Evolutionary conservation across 2,113 vertebrate species (phyloP), one percentile per base, ranked within the genome.

Genomic region (Malaclemys terrapin): DNA sequence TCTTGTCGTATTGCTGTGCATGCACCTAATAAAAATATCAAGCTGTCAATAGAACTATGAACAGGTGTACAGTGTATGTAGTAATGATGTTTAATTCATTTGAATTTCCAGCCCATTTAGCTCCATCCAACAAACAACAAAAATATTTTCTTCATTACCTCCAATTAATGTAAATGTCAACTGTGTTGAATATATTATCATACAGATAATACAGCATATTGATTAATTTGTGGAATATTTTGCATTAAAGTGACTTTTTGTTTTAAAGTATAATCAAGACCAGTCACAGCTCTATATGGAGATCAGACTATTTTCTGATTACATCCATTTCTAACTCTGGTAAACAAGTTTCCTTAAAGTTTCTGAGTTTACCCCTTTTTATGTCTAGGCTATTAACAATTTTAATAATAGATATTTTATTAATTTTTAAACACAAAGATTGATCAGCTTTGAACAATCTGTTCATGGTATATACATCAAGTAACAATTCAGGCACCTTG

Each of bases 111-210:
- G 97, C 93, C 97, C 97, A 96, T 98, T 98, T 98, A 98, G 93
- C 97, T 98, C 98, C 91, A 97, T 95, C 97, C 96, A 97, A 96
- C 81, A 56, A 98, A 98, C 95, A 98, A 98, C 96, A 97, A 97
- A 98, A 98, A 98, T 98, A 98, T 98, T 98, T 98, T 98, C 97
- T 98, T 98, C 97, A 98, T 98, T 98, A 98, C 87, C 94, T 98
- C 96, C 97, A 98, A 98, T 98, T 98, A 98, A 98, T 98, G 97
- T 98, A 98, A 98, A 98, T 98, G 98, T 98, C 98, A 98, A 98
- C 98, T 97, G 95, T 97, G 95, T 97, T 98, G 98, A 98, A 98
- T 98, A 97, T 97, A 98, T 98, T 98, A 98, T 95, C 93, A 89
- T 95, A 93, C 65, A 2, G 89, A 97, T 98, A 98, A 98, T 97